These are phyloP conservation scores for Pogonognathellus flavescens DNA, from an alignment of 1,140 invertebrate genomes.

Conservation along the genomic window DNA sequence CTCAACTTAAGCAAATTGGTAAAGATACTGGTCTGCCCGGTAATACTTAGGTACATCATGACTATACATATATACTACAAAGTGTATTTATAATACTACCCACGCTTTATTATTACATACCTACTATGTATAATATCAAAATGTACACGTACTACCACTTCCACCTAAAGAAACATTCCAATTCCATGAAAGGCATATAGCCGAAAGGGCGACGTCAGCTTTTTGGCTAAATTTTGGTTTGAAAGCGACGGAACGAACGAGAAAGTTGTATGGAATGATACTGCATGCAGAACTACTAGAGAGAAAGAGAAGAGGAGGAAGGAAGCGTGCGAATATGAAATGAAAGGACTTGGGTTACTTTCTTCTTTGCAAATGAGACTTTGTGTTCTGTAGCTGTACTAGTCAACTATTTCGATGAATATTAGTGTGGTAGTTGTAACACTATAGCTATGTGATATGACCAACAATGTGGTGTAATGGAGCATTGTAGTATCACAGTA, in stretches of 20 bases:
- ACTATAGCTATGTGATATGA: background rate
- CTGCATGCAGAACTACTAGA: background rate
- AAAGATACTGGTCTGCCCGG: too few species aligned
- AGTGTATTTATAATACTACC: too few species aligned
- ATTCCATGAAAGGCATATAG: background rate
- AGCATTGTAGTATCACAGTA: background rate
- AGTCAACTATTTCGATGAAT: slow-evolving; percentile 33
- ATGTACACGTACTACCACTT: too few species aligned
- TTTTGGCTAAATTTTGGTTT: slow-evolving; percentile 5
- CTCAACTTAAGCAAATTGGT: too few species aligned
- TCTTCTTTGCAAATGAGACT: background rate
- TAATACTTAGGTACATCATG: too few species aligned
- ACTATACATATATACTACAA: too few species aligned
- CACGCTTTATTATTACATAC: too few species aligned
- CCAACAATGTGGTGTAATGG: background rate
- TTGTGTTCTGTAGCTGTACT: background rate
- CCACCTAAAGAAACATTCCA: background rate
- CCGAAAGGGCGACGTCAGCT: background rate
- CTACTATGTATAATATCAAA: too few species aligned
- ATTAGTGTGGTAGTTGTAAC: background rate
- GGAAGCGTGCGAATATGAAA: slow-evolving; percentile 8
- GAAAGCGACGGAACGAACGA: background rate
- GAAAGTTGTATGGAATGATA: too few species aligned
- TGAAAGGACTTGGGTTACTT: background rate
- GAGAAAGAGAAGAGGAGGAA: slow-evolving; percentile 16